Evolutionary conservation across 30 jellyfish, hydroid and myxozoan species (phyloP), one percentile per base, ranked within the genome.

Genomic region (Hydractinia echinata): DNA sequence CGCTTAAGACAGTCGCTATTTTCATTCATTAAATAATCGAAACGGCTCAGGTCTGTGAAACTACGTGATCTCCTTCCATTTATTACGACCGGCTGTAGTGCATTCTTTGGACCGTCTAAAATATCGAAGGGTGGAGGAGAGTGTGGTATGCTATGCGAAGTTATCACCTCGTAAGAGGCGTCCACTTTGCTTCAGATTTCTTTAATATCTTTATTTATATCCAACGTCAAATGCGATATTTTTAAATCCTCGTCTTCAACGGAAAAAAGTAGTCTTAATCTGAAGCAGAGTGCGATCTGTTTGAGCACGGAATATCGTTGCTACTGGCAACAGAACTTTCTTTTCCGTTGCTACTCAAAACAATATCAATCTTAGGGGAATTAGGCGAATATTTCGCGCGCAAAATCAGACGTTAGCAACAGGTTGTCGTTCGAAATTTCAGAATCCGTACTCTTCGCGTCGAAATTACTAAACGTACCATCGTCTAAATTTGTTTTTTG

Each of bases 91-190:
- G 19, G 51, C 4, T 54, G 82, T 54, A 11, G 5, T 0, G 5
- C 85, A 13, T 55, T 52, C 15, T 30, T 15, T n/a, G 72, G 10
- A 52, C 79, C 66, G 85, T 77, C 85, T 9, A 77, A 56, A 52
- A 51, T 11, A 30, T 77, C 85, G 4, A 53, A 18, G 4, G 20
- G 82, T 13, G 85, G 87, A 8, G 85, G 87, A 7, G 81, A 58
- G 51, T 53, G 51, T 21, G 81, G 81, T 11, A 80, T 80, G 55
- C 87, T 80, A 50, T 80, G 87, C n/a, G 87, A 80, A 7, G 87
- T 80, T 7, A 80, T 80, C 5, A 80, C 81, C 55, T 80, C 87
- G 21, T 80, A 80, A 7, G 87, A 61, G 10, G 66, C 21, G 67
- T 80, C 87, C 30, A 66, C 15, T 71, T 71, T 50, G 10, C 51